Conservation (phyloP, 2,888 invertebrate genomes). For the Brachyptera putata region DNA sequence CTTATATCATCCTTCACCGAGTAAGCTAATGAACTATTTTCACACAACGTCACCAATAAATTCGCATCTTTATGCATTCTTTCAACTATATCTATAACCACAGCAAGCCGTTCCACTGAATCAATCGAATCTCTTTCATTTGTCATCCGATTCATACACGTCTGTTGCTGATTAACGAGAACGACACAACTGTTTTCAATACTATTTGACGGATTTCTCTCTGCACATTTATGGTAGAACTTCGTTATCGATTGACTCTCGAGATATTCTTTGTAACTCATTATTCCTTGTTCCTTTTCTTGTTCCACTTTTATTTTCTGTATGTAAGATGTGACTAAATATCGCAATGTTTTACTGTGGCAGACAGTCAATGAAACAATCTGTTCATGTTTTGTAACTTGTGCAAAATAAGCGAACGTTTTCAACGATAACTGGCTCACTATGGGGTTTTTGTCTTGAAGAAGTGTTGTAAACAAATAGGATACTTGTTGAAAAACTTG, state of each 20-base stretch:
- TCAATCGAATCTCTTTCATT: too few species aligned
- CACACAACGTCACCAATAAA: too few species aligned
- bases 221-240: slow-evolving; percentile 15
- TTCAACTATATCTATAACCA: too few species aligned
- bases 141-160: too few species aligned
- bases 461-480: slow-evolving; percentile 19
- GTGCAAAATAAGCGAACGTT: slow-evolving; percentile 29
- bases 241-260: not conserved
- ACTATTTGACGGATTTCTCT: too few species aligned
- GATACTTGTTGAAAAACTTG: slow-evolving; percentile 6
- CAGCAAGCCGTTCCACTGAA: too few species aligned
- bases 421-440: slow-evolving; percentile 23
- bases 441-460: slow-evolving; percentile 22
- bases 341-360: not conserved
- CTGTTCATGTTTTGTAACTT: slow-evolving; percentile 26
- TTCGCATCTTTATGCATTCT: too few species aligned
- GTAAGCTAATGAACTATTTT: too few species aligned
- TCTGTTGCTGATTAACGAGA: too few species aligned
- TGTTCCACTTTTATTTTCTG: slow-evolving; percentile 13
- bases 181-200: too few species aligned
- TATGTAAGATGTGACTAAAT: slow-evolving; percentile 20
- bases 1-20: too few species aligned
- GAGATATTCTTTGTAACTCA: slow-evolving; percentile 9
- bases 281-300: too few species aligned
- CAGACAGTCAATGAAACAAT: slow-evolving; percentile 23